Percentiles rank a stretch among this genome's conserved stretches.
These are phyloP conservation scores for Venustaconcha ellipsiformis DNA, from an alignment of 1,140 invertebrate genomes.

Conservation along the genomic window DNA sequence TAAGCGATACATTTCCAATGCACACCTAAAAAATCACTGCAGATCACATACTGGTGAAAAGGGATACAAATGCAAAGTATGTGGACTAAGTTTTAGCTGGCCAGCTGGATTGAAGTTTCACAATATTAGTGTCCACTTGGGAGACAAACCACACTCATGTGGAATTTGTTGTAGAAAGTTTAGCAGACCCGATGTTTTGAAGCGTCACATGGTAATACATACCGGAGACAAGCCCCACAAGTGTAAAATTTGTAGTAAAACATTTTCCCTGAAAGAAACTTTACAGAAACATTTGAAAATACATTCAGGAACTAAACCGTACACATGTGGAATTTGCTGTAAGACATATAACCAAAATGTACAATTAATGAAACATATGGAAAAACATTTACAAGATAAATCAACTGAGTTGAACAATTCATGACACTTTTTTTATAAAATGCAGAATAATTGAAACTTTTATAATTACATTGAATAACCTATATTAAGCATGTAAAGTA, in stretches of 20 bases:
- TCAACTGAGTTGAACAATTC: too few species aligned
- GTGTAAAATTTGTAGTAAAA: background rate
- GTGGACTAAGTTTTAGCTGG: background rate
- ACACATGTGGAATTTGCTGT: constrained; percentile 3
- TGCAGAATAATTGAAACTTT: too few species aligned
- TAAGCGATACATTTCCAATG: background rate
- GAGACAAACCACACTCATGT: too few species aligned
- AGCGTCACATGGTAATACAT: too few species aligned
- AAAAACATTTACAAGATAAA: constrained; percentile 1
- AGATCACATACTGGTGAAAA: constrained; percentile 2
- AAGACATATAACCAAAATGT: background rate
- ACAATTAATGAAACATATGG: constrained; percentile 7
- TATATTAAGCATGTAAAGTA: too few species aligned
- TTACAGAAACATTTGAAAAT: background rate
- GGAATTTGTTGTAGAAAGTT: background rate
- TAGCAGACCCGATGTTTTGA: background rate
- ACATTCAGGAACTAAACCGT: constrained; percentile 9
- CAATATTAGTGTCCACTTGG: background rate
- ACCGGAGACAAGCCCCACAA: too few species aligned
- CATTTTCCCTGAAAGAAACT: background rate
- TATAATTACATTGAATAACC: too few species aligned
- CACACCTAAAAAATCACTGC: background rate
- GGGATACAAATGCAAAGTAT: background rate
- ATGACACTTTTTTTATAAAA: too few species aligned
- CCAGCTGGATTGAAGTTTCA: background rate